Conservation (phyloP, 1,140 invertebrate genomes). For the Leptonema lineaticorne region DNA sequence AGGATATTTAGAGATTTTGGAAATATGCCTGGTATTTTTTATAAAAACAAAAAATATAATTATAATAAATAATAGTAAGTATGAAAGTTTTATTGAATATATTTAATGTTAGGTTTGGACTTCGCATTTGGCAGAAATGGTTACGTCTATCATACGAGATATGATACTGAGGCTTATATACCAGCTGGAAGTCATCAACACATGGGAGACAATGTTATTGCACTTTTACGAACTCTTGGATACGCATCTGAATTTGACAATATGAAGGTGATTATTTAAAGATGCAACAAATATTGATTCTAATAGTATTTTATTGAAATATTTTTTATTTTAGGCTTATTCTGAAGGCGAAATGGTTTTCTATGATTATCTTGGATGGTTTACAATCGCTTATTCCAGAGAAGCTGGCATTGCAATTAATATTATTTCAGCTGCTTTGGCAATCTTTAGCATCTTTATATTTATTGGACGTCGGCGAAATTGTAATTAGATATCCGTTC, state of each 20-base stretch:
- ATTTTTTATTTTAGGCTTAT: constrained; percentile 7
- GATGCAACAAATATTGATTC: background rate
- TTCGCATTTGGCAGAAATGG: constrained; percentile 76
- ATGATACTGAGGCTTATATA: constrained; percentile 66
- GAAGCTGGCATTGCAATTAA: constrained; percentile 42
- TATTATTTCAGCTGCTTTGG: constrained; percentile 30
- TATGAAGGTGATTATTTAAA: constrained; percentile 30
- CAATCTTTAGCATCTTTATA: constrained; percentile 4
- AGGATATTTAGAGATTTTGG: constrained; percentile 73
- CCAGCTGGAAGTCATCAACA: constrained; percentile 67
- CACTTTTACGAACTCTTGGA: constrained; percentile 56
- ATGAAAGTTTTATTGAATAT: background rate
- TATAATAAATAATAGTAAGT: background rate
- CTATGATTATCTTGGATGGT: constrained; percentile 48
- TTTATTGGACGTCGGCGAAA: constrained; percentile 7
- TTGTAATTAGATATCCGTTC: background rate
- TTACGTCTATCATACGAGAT: constrained; percentile 78
- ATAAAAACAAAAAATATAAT: background rate
- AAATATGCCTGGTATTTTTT: constrained; percentile 51
- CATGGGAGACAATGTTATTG: constrained; percentile 63
- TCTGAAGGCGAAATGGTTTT: constrained; percentile 42
- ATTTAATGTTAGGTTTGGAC: constrained; percentile 63
- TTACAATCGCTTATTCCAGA: constrained; percentile 44
- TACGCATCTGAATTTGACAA: constrained; percentile 50
- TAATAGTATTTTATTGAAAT: background rate